Evolutionary conservation across 2,797 vertebrate species (phyloP).

Genomic region (Margarornis squamiger): DNA sequence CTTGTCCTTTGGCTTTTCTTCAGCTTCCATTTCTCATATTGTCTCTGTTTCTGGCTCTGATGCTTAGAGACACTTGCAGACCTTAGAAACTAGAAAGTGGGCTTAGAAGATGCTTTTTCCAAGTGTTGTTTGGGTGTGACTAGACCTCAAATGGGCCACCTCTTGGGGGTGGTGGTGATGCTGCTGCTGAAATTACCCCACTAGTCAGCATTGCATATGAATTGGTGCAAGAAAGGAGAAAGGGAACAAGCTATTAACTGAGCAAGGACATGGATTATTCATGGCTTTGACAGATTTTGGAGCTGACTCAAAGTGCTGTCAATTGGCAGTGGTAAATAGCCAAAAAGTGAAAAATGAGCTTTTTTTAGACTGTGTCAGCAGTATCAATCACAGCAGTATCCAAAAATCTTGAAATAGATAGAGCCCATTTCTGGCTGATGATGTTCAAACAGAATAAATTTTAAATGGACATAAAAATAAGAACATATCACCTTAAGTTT

Average conservation of each 20-base stretch:
- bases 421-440: background rate
- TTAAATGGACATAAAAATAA: background rate
- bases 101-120: background rate
- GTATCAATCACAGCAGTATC: conserved; percentile 33
- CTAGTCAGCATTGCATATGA: background rate
- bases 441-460: background rate
- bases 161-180: background rate
- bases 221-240: background rate
- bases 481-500: background rate
- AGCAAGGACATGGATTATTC: conserved; percentile 18
- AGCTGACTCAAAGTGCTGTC: conserved; percentile 20
- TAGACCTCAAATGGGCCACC: background rate
- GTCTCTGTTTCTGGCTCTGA: background rate
- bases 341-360: conserved; percentile 43
- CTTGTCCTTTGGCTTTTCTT: background rate
- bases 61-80: background rate
- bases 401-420: conserved; percentile 24
- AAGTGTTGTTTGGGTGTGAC: background rate
- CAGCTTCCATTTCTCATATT: background rate
- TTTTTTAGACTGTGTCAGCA: conserved; percentile 41
- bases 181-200: background rate
- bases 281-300: background rate
- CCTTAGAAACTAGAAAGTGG: background rate
- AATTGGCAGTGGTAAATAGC: conserved; percentile 9
- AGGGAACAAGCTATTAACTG: background rate